A percentile compares a stretch with the other conserved stretches of the same genome.
Evolutionary conservation across 2,797 vertebrate species (phyloP).

Genomic region (Toxotes lorentzi): DNA sequence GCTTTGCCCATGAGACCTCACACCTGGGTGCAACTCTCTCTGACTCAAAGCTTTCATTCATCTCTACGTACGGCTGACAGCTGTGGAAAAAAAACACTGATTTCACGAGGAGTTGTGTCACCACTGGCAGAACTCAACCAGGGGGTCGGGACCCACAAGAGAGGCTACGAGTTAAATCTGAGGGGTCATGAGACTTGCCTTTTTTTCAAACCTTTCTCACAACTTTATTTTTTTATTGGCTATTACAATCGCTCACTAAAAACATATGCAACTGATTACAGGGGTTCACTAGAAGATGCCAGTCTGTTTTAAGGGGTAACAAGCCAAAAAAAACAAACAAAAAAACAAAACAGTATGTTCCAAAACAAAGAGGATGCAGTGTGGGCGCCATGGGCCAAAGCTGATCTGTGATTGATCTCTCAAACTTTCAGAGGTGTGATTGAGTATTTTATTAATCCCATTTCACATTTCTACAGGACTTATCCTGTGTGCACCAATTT

Average conservation of each 20-base stretch:
- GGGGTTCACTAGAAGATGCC: background rate
- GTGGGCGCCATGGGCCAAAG: background rate
- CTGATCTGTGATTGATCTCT: no score
- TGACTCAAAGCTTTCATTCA: slow-evolving; percentile 46
- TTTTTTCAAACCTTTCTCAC: no score
- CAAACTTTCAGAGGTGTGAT: no score
- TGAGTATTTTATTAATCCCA: no score
- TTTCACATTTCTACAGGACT: no score
- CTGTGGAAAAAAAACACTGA: background rate
- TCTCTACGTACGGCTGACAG: background rate
- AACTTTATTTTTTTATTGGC: no score
- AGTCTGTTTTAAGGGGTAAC: background rate
- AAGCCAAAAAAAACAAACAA: background rate
- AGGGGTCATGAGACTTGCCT: background rate
- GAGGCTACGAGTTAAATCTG: no score
- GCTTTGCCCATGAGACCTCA: slow-evolving; percentile 24
- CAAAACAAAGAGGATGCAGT: accelerated
- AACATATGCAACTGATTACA: background rate
- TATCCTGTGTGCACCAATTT: no score
- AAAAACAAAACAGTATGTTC: no score
- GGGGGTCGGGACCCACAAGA: background rate
- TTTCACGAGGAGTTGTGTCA: background rate
- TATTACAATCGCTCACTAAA: no score
- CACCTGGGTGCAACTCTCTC: slow-evolving; percentile 34
- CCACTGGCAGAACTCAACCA: background rate